These are phyloP conservation scores for Cliona cf. orientalis DNA, from an alignment of 37 sponge, comb jelly and placozoan species.

Conservation along the genomic window DNA sequence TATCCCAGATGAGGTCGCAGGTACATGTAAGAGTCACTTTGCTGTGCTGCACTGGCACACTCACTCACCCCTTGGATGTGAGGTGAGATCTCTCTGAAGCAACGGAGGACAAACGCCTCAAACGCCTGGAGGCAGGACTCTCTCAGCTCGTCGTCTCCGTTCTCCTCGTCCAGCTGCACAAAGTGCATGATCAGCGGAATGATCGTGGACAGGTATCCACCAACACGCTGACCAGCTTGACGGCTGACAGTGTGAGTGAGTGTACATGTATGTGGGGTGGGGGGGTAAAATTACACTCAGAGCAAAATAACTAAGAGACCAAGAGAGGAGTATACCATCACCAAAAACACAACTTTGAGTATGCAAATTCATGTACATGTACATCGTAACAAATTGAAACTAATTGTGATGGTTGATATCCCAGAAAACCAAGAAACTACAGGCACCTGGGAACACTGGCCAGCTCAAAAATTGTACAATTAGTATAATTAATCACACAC, in stretches of 20 bases:
- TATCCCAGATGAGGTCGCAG: too few relatives aligned
- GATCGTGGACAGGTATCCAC: constrained; percentile 68
- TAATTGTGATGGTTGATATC: too few relatives aligned
- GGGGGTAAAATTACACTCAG: not conserved
- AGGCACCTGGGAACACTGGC: too few relatives aligned
- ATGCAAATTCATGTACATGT: too few relatives aligned
- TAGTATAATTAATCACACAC: too few relatives aligned
- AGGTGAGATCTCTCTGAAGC: constrained; percentile 93
- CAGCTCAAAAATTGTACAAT: too few relatives aligned
- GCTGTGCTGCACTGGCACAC: not conserved
- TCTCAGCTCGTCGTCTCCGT: constrained; percentile 91
- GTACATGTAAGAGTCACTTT: not conserved
- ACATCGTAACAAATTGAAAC: too few relatives aligned
- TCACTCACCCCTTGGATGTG: constrained; percentile 72
- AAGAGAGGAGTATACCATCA: too few relatives aligned
- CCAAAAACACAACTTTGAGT: too few relatives aligned
- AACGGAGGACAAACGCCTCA: constrained; percentile 84
- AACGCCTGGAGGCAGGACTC: constrained; percentile 94
- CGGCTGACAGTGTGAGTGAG: constrained; percentile 60
- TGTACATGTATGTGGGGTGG: not conserved
- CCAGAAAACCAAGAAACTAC: too few relatives aligned
- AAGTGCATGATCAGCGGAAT: constrained; percentile 86
- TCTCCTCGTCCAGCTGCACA: constrained; percentile 43
- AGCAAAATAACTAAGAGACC: too few relatives aligned
- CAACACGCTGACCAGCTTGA: constrained; percentile 93